These are phyloP conservation scores for Bungarus multicinctus DNA, from an alignment of 2,113 vertebrate genomes.

Conservation along the genomic window DNA sequence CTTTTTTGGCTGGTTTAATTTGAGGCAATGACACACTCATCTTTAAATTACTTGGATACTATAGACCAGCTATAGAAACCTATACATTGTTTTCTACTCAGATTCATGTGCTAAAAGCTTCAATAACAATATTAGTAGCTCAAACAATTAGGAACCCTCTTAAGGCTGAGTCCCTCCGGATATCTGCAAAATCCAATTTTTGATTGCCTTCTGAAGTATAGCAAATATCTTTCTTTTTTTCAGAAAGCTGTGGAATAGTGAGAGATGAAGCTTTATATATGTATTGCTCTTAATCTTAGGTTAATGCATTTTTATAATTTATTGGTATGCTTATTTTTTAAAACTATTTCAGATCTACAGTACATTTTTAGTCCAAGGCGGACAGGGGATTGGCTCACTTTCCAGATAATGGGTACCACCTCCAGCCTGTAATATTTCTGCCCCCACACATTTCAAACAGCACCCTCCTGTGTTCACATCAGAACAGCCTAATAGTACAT, in stretches of 20 bases:
- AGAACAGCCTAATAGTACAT: not conserved
- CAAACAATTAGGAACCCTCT: not conserved
- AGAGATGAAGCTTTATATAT: not conserved
- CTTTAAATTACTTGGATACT: not conserved
- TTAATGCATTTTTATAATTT: not conserved
- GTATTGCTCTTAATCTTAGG: not conserved
- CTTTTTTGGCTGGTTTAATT: not conserved
- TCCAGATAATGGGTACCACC: not conserved
- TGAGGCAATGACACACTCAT: not conserved
- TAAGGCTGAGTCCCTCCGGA: not conserved
- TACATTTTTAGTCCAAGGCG: not conserved
- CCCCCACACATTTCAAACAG: slow-evolving; percentile 4
- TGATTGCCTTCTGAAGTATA: not conserved
- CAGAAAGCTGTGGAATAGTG: not conserved
- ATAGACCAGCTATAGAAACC: not conserved
- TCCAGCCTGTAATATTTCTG: not conserved
- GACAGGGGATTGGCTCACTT: not conserved
- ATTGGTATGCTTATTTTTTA: not conserved
- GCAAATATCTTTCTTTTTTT: not conserved
- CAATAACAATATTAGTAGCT: not conserved
- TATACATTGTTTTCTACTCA: not conserved
- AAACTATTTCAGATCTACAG: not conserved
- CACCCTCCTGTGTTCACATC: not conserved
- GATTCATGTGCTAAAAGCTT: not conserved
- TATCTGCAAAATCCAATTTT: not conserved